phyloP scores from a whole-genome alignment of 2,113 vertebrate genomes.

The Dromaius novaehollandiae region DNA sequence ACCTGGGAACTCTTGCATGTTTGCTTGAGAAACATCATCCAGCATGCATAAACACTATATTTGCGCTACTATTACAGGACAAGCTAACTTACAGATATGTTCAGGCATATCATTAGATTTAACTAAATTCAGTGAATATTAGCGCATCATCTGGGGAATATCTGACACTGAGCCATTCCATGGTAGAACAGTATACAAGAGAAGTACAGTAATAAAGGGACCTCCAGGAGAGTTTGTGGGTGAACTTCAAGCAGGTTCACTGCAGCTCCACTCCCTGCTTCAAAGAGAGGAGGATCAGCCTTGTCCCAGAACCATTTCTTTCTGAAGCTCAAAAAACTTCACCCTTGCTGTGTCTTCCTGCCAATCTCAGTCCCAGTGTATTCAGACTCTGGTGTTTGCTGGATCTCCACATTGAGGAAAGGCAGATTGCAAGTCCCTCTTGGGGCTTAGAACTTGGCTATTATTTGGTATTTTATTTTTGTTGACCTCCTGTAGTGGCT shows the following conservation, averaged over 20 bases:
- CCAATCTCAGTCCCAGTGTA: not conserved
- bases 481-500: not conserved
- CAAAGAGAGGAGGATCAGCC: not conserved
- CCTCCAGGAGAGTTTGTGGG: not conserved
- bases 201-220: not conserved
- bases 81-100: not conserved
- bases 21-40: not conserved
- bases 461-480: not conserved
- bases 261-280: not conserved
- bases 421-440: not conserved
- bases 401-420: not conserved
- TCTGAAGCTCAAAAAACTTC: not conserved
- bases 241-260: slow-evolving; percentile 6
- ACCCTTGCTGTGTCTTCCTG: not conserved
- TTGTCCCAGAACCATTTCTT: not conserved
- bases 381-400: not conserved
- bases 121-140: not conserved
- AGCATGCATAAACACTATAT: not conserved
- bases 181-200: not conserved
- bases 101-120: not conserved
- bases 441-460: not conserved
- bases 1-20: not conserved
- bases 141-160: not conserved
- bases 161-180: not conserved
- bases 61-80: not conserved